Conservation (phyloP, 2,888 invertebrate species). For the Itoplectis maculator region DNA sequence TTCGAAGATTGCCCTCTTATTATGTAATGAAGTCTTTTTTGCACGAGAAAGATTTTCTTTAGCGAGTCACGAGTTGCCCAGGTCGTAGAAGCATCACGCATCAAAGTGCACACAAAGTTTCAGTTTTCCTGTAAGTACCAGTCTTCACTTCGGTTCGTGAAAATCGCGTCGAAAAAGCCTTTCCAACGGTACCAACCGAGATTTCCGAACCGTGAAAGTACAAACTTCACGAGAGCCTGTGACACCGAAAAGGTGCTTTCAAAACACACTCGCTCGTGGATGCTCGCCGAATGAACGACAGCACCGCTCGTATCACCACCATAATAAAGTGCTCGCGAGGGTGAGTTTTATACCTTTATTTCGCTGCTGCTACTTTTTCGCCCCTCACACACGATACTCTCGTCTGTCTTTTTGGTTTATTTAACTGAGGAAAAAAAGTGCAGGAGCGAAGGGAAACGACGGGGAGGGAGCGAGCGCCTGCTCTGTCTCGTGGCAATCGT, state of each 20-base stretch:
- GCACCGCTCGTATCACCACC: slow-evolving; percentile 2
- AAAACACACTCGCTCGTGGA: slow-evolving; percentile 12
- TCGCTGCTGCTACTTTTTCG: background rate
- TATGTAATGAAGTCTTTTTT: background rate
- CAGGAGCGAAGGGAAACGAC: background rate
- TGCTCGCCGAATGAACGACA: slow-evolving; percentile 13
- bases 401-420: slow-evolving; percentile 23
- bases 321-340: slow-evolving; percentile 22
- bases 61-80: background rate
- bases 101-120: background rate
- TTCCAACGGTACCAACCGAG: slow-evolving; percentile 6
- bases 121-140: background rate
- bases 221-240: slow-evolving; percentile 12
- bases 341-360: slow-evolving; percentile 28
- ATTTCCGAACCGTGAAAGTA: background rate
- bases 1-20: no score
- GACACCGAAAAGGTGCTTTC: slow-evolving; percentile 23
- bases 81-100: background rate
- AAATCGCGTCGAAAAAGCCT: slow-evolving; percentile 2
- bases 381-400: background rate
- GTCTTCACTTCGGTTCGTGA: slow-evolving; percentile 1
- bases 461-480: slow-evolving; percentile 12
- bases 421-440: slow-evolving; percentile 9
- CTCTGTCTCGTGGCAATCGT: slow-evolving; percentile 13
- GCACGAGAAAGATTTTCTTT: background rate